Evolutionary conservation across 2,797 vertebrate species (phyloP).

Genomic region (Xenops minutus): DNA sequence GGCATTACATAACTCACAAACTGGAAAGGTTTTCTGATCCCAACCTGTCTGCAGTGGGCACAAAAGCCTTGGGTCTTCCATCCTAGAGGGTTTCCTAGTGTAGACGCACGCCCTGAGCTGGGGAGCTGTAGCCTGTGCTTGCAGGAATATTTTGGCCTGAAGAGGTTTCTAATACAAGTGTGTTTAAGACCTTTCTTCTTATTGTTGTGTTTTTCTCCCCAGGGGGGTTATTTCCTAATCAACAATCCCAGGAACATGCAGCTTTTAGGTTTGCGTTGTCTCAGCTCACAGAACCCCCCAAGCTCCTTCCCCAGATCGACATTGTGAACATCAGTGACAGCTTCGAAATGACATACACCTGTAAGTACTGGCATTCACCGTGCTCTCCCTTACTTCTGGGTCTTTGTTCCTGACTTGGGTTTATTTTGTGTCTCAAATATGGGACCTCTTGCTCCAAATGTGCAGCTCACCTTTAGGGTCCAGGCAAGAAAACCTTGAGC

Average conservation of each 20-base stretch:
- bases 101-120: not conserved
- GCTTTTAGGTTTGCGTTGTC: slow-evolving; percentile 97
- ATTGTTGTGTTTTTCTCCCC: slow-evolving; percentile 40
- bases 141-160: not conserved
- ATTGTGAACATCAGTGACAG: slow-evolving; percentile 98
- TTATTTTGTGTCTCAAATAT: not conserved
- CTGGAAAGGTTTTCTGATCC: not conserved
- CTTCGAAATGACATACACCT: slow-evolving; percentile 99
- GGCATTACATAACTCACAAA: not conserved
- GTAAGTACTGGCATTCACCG: slow-evolving; percentile 79
- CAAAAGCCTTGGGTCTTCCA: accelerated
- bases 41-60: accelerated
- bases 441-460: not conserved
- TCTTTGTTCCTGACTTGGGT: not conserved
- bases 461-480: not conserved
- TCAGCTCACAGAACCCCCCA: slow-evolving; percentile 96
- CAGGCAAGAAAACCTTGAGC: not conserved
- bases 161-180: accelerated
- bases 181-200: not conserved
- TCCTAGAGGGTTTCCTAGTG: not conserved
- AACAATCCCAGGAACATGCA: slow-evolving; percentile 98
- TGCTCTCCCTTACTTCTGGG: not conserved
- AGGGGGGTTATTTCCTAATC: slow-evolving; percentile 97
- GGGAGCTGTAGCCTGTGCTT: not conserved
- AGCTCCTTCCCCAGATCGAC: slow-evolving; percentile 98